Conservation (phyloP, 2,888 invertebrate genomes). For the Brachyopa scutellaris region DNA sequence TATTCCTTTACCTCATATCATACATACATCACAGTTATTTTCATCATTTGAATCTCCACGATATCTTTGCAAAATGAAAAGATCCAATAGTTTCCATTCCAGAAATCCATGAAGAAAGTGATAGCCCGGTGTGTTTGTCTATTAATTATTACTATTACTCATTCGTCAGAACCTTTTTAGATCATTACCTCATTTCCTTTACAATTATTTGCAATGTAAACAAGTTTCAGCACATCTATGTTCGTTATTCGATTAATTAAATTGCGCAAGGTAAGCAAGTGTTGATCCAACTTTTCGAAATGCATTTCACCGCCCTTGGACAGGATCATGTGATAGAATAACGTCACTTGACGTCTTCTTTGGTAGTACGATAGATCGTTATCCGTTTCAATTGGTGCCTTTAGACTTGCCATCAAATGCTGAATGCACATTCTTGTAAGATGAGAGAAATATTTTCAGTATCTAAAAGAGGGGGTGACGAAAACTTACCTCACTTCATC, state of each 20-base stretch:
- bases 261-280: slow-evolving; percentile 74
- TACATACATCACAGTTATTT: slow-evolving; percentile 18
- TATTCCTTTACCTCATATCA: background rate
- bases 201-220: slow-evolving; percentile 77
- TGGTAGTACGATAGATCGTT: slow-evolving; percentile 72
- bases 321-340: slow-evolving; percentile 76
- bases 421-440: slow-evolving; percentile 78
- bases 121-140: slow-evolving; percentile 78
- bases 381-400: slow-evolving; percentile 42
- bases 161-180: too few relatives aligned
- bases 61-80: slow-evolving; percentile 76
- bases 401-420: slow-evolving; percentile 76
- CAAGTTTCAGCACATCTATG: slow-evolving; percentile 75
- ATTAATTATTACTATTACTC: too few relatives aligned
- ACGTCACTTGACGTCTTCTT: slow-evolving; percentile 77
- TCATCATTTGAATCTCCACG: background rate
- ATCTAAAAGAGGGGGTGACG: too few relatives aligned
- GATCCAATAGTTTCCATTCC: slow-evolving; percentile 80
- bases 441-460: background rate
- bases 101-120: slow-evolving; percentile 80
- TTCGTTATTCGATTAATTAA: slow-evolving; percentile 76
- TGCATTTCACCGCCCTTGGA: slow-evolving; percentile 58
- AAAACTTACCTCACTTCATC: slow-evolving; percentile 77
- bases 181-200: slow-evolving; percentile 78
- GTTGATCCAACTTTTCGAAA: slow-evolving; percentile 64